Conservation (phyloP, 2,797 vertebrate genomes). For the Cheirogaleus major region DNA sequence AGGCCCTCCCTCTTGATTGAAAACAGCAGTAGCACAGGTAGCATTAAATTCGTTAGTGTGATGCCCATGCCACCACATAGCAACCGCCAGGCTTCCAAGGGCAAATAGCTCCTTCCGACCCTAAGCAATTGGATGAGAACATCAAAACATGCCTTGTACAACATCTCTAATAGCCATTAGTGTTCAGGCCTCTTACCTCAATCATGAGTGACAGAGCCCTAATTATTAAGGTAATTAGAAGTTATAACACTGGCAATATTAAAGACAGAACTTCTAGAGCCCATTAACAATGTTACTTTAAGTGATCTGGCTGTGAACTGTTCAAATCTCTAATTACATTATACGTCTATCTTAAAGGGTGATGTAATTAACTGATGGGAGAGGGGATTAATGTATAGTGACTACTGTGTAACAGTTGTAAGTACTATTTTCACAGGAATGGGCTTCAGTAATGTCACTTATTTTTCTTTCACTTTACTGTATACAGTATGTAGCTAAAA, state of each 20-base stretch:
- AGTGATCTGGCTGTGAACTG: constrained; percentile 97
- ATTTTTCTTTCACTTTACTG: constrained; percentile 43
- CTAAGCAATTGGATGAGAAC: constrained; percentile 85
- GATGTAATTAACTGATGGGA: constrained; percentile 97
- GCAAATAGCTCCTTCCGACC: constrained; percentile 86
- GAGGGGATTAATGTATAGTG: constrained; percentile 82
- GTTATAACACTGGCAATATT: constrained; percentile 95
- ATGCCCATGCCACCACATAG: constrained; percentile 86
- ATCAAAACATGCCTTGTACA: constrained; percentile 88
- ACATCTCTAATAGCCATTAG: constrained; percentile 95
- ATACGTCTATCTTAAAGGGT: constrained; percentile 94
- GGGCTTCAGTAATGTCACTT: constrained; percentile 72
- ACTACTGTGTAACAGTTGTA: constrained; percentile 78
- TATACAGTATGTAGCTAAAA: constrained; percentile 57
- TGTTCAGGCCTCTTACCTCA: constrained; percentile 94
- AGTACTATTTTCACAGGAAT: constrained; percentile 84
- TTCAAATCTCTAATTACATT: constrained; percentile 98
- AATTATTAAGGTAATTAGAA: constrained; percentile 98
- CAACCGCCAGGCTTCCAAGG: constrained; percentile 88
- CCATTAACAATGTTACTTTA: constrained; percentile 98
- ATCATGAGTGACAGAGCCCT: constrained; percentile 96
- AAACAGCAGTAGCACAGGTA: constrained; percentile 80
- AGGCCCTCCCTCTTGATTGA: constrained; percentile 75
- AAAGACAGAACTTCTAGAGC: constrained; percentile 92
- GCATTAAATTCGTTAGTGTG: constrained; percentile 88